Conservation (phyloP, 2,888 invertebrate species). For the Drosophila sordidula region DNA sequence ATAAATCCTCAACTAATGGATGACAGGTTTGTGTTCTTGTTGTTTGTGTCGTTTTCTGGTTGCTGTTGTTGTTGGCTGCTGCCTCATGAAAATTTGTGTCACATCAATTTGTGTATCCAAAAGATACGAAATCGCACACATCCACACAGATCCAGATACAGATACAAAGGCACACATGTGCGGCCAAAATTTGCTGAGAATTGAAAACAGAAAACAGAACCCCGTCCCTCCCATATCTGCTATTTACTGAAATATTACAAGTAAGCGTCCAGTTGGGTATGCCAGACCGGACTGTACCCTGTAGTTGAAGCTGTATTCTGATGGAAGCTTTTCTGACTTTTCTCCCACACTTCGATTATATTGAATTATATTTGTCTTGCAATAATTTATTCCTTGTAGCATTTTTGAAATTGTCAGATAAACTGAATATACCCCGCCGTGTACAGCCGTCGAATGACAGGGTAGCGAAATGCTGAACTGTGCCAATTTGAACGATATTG, state of each 20-base stretch:
- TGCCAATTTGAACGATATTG: conserved; percentile 74
- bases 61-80: conserved; percentile 14
- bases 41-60: neutral
- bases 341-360: too few relatives aligned
- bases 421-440: too few relatives aligned
- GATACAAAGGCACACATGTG: conserved; percentile 14
- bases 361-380: too few relatives aligned
- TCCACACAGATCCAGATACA: neutral
- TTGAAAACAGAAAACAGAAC: conserved; percentile 42
- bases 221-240: neutral
- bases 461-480: conserved; percentile 60
- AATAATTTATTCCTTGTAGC: too few relatives aligned
- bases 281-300: neutral
- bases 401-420: too few relatives aligned
- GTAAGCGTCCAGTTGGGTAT: neutral
- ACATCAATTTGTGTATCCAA: conserved; percentile 49
- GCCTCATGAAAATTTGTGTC: conserved; percentile 56
- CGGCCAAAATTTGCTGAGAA: conserved; percentile 59
- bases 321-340: too few relatives aligned
- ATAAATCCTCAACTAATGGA: conserved; percentile 51
- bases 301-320: too few relatives aligned
- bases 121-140: conserved; percentile 12
- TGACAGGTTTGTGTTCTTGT: conserved; percentile 32
- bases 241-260: neutral
- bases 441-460: conserved; percentile 6